These are phyloP conservation scores for Ophion obscuratus DNA, from an alignment of 2,888 invertebrate species.

Conservation along the genomic window DNA sequence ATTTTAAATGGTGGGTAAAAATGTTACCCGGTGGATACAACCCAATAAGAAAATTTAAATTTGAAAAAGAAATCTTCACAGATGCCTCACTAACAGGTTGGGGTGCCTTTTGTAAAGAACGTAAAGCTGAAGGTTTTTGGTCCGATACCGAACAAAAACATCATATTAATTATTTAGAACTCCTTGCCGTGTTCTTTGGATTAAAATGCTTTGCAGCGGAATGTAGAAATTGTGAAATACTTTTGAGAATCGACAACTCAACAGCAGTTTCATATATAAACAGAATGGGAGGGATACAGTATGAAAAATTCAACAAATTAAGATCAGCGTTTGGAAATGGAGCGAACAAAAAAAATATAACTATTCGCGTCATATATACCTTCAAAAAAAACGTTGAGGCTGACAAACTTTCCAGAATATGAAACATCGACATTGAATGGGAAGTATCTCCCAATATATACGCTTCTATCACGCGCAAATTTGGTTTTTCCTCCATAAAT, in stretches of 20 bases:
- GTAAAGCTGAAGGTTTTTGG: constrained; percentile 36
- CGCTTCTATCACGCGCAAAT: constrained; percentile 16
- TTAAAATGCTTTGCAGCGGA: too few relatives aligned
- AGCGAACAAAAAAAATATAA: constrained; percentile 56
- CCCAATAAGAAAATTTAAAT: constrained; percentile 7
- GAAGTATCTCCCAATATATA: constrained; percentile 17
- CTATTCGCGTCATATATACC: constrained; percentile 77
- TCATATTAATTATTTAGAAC: constrained; percentile 45
- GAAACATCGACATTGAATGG: constrained; percentile 7
- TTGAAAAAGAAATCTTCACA: constrained; percentile 33
- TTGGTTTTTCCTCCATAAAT: constrained; percentile 67
- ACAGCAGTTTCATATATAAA: too few relatives aligned
- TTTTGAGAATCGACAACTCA: too few relatives aligned
- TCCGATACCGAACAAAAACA: constrained; percentile 18
- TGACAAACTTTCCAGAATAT: constrained; percentile 70
- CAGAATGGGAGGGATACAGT: constrained; percentile 14
- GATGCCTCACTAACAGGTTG: constrained; percentile 52
- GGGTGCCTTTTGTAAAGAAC: constrained; percentile 29
- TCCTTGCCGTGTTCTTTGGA: background rate
- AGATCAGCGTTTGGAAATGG: constrained; percentile 50
- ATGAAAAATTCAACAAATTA: constrained; percentile 42
- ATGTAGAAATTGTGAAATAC: too few relatives aligned
- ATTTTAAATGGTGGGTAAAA: constrained; percentile 30
- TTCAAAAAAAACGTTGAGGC: constrained; percentile 73
- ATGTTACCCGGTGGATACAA: background rate